phyloP scores from a whole-genome alignment of 2,797 vertebrate species.

The Sebastes minor region DNA sequence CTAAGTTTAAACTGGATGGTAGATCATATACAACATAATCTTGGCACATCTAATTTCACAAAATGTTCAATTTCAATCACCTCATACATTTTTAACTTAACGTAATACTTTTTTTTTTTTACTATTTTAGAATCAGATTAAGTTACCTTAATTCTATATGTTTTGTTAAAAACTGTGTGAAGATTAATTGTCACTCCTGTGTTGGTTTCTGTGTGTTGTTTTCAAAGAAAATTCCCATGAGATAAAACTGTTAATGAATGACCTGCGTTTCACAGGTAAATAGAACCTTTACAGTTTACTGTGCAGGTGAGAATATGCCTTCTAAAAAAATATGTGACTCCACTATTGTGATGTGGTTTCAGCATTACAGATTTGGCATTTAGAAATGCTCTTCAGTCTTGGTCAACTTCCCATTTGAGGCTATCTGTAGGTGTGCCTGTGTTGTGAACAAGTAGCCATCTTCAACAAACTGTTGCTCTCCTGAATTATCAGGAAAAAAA shows the following conservation, averaged over 20 bases:
- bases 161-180: background rate
- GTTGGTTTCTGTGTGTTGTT: background rate
- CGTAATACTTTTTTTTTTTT: background rate
- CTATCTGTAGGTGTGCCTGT: background rate
- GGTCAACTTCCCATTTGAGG: background rate
- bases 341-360: background rate
- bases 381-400: background rate
- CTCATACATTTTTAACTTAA: background rate
- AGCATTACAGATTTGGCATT: background rate
- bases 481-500: background rate
- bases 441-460: background rate
- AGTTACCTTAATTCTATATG: background rate
- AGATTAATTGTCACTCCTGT: background rate
- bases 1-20: background rate
- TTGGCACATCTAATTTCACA: background rate
- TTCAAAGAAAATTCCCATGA: slow-evolving; percentile 31
- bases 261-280: slow-evolving; percentile 5
- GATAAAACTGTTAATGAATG: slow-evolving; percentile 61
- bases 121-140: background rate
- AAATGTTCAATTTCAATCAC: background rate
- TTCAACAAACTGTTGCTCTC: slow-evolving; percentile 27
- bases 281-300: background rate
- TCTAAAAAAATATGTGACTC: background rate
- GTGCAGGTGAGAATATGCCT: background rate
- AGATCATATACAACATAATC: background rate